These are phyloP conservation scores for Gadopsis marmoratus DNA, from an alignment of 2,797 vertebrate genomes.

Conservation along the genomic window DNA sequence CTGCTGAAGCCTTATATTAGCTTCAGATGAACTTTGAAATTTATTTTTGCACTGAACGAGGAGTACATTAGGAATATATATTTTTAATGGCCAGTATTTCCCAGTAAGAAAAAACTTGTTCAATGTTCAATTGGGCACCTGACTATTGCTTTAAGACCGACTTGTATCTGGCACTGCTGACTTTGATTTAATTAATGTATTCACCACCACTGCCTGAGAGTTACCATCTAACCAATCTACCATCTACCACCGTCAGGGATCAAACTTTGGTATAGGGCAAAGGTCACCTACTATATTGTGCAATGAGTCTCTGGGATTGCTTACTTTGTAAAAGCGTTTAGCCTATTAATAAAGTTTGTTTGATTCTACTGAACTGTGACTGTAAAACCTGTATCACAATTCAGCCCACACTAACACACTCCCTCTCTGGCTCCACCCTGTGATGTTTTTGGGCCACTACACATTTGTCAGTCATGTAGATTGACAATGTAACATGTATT, in stretches of 20 bases:
- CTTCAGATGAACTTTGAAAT: background rate
- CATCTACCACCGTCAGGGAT: background rate
- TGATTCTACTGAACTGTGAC: background rate
- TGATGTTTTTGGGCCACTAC: conserved; percentile 40
- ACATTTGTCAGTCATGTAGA: background rate
- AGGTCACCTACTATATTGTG: background rate
- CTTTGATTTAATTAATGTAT: conserved; percentile 20
- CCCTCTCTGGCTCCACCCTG: conserved; percentile 65
- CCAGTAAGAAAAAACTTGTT: background rate
- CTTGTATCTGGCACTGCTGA: background rate
- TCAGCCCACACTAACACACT: background rate
- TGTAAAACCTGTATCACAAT: conserved; percentile 44
- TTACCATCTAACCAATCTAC: conserved; percentile 3
- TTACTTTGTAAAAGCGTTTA: conserved; percentile 9
- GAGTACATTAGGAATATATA: background rate
- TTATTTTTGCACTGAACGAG: background rate
- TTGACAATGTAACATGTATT: background rate
- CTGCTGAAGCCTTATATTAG: background rate
- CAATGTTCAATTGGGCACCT: background rate
- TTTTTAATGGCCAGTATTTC: background rate
- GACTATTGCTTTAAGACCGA: background rate
- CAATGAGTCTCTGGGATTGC: conserved; percentile 12
- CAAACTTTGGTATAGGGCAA: background rate
- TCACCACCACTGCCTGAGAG: conserved; percentile 7
- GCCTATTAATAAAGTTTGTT: conserved; percentile 10